phyloP scores from a whole-genome alignment of 92 coral and sea anemone genomes.

The Meandrina meandrites region DNA sequence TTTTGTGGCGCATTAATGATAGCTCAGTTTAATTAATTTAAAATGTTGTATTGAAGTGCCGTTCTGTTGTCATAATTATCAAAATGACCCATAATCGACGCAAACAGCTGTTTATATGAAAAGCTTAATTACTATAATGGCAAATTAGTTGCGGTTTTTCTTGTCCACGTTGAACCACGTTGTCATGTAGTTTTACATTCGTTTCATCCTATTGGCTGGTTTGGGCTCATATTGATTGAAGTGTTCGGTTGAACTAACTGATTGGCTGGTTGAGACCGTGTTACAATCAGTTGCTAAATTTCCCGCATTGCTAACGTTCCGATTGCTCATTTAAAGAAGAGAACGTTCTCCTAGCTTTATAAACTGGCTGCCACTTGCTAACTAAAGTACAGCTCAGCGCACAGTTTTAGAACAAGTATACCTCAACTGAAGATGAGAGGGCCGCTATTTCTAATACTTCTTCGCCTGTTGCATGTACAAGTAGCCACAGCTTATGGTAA shows the following conservation, averaged over 20 bases:
- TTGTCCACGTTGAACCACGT: background rate
- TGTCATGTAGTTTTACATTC: background rate
- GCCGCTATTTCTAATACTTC: background rate
- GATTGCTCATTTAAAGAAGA: background rate
- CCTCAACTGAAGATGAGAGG: background rate
- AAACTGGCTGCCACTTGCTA: background rate
- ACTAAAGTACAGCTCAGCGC: background rate
- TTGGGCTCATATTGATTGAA: background rate
- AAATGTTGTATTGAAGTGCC: too few species aligned
- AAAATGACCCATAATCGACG: background rate
- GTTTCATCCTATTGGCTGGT: background rate
- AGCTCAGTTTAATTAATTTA: too few species aligned
- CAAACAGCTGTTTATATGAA: background rate
- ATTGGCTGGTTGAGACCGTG: background rate
- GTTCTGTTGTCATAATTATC: too few species aligned
- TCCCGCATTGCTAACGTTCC: background rate
- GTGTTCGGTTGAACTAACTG: background rate
- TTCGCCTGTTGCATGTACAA: background rate
- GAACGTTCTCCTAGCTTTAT: background rate
- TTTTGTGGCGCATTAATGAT: too few species aligned
- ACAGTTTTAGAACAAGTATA: background rate
- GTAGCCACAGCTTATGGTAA: background rate
- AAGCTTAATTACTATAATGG: background rate
- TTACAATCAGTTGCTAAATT: background rate
- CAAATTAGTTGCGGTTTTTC: background rate